These are phyloP conservation scores for Hylomyscus alleni DNA, from an alignment of 2,797 vertebrate genomes.

Conservation along the genomic window DNA sequence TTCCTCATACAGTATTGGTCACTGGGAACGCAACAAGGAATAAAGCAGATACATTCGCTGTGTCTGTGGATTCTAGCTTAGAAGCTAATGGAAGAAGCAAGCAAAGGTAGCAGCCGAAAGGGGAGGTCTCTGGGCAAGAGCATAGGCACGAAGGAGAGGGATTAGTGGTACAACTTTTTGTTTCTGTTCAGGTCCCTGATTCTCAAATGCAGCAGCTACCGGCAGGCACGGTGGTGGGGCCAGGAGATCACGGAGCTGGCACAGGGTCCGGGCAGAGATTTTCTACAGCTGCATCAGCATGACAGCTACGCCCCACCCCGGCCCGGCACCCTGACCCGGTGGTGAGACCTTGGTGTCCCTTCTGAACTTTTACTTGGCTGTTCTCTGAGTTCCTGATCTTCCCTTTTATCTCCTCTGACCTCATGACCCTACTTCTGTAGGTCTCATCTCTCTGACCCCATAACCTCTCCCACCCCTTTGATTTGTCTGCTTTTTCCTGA, in stretches of 20 bases:
- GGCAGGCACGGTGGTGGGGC: constrained; percentile 95
- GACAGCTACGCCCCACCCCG: constrained; percentile 91
- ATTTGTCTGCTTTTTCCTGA: not conserved
- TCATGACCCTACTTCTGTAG: not conserved
- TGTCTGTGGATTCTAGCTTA: not conserved
- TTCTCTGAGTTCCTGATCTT: constrained; percentile 17
- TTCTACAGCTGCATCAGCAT: constrained; percentile 91
- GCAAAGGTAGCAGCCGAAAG: not conserved
- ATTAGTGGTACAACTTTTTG: not conserved
- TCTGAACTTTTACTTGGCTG: constrained; percentile 8
- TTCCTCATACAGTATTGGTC: not conserved
- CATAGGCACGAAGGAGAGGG: not conserved
- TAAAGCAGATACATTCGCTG: not conserved
- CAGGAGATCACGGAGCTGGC: constrained; percentile 93
- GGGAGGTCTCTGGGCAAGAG: not conserved
- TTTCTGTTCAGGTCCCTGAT: constrained; percentile 89
- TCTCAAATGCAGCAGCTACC: constrained; percentile 94
- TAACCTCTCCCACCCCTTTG: not conserved
- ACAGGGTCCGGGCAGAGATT: constrained; percentile 88
- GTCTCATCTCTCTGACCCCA: not conserved
- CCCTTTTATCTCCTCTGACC: not conserved
- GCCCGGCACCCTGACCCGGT: constrained; percentile 91
- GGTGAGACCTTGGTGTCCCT: constrained; percentile 87
- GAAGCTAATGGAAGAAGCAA: not conserved
- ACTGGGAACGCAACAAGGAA: not conserved